Evolutionary conservation across 2,113 vertebrate genomes (phyloP).

Genomic region (Nycticorax nycticorax): DNA sequence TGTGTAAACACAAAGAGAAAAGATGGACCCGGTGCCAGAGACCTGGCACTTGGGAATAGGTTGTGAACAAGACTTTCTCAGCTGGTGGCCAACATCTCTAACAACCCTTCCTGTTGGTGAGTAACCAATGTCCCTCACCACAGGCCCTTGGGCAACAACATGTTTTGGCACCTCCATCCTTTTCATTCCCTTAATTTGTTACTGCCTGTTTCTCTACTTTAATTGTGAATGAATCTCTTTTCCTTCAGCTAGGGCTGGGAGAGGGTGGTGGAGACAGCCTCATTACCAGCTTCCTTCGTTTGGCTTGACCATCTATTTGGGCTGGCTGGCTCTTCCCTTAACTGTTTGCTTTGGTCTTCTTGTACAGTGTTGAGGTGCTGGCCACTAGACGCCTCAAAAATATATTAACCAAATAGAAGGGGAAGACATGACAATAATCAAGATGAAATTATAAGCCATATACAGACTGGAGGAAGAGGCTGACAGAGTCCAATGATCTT

Average conservation of each 20-base stretch:
- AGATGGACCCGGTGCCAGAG: background rate
- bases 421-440: background rate
- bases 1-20: background rate
- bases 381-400: background rate
- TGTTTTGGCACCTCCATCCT: background rate
- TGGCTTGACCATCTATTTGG: background rate
- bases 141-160: background rate
- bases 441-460: background rate
- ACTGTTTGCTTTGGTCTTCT: background rate
- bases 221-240: background rate
- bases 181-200: background rate
- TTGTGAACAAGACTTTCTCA: background rate
- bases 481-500: background rate
- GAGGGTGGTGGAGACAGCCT: background rate
- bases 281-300: background rate
- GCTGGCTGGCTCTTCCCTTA: background rate
- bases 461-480: background rate
- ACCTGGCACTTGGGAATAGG: background rate
- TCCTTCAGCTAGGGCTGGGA: background rate
- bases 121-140: too few species aligned
- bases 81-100: background rate
- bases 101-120: background rate
- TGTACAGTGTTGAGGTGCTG: background rate
- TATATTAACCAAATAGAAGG: background rate
- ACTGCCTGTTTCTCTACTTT: accelerated